Percentiles rank a stretch among this genome's conserved stretches.
Evolutionary conservation across 2,797 vertebrate species (phyloP).

Genomic region (Thalassophryne amazonica): DNA sequence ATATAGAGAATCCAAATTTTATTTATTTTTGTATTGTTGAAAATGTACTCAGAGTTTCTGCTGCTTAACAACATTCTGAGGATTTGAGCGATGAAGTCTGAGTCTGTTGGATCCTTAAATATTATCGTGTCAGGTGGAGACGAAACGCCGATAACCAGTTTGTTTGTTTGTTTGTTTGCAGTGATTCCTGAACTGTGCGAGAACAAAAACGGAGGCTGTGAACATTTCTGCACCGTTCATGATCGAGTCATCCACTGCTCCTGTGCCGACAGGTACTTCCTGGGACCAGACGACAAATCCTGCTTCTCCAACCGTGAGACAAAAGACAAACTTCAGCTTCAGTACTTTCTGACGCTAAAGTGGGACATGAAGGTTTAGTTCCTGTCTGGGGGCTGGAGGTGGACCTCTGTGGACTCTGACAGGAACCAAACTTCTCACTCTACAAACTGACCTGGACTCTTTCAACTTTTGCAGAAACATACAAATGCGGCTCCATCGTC

Average conservation of each 20-base stretch:
- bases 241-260: constrained; percentile 71
- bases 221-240: constrained; percentile 84
- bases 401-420: no score
- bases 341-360: no score
- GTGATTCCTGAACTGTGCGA: constrained; percentile 83
- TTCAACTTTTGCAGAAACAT: constrained; percentile 73
- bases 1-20: no score
- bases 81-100: no score
- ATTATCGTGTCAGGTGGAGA: no score
- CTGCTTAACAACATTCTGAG: no score
- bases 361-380: no score
- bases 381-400: no score
- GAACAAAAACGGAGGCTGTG: constrained; percentile 85
- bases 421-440: neutral
- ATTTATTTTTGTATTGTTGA: no score
- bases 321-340: neutral
- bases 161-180: constrained; percentile 38
- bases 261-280: constrained; percentile 81
- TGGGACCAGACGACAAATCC: constrained; percentile 74
- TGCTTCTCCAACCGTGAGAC: constrained; percentile 83
- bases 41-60: no score
- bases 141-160: no score
- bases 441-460: neutral
- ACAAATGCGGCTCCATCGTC: constrained; percentile 71
- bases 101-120: no score